Evolutionary conservation across 2,888 invertebrate species (phyloP), one percentile per base, ranked within the genome.

Genomic region (Eulithis testata): DNA sequence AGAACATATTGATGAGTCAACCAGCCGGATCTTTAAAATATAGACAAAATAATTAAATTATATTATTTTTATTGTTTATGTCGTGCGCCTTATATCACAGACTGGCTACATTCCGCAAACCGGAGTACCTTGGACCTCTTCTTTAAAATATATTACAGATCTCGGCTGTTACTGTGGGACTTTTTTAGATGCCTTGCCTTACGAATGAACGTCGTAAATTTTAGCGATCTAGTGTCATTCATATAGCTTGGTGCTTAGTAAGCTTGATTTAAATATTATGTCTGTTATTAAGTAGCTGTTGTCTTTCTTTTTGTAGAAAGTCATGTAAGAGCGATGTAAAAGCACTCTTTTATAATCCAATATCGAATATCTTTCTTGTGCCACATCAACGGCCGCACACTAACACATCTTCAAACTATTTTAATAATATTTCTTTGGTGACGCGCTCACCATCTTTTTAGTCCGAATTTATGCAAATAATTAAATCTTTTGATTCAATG

Each of bases 41-140:
- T 36, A 36, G 0, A 4, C 8, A 12, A 12, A 51, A 31, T 58
- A 43, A 27, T 51, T 43, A 44, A 31, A 61, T 12, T n/a, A 12
- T 27, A 50, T 9, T 11, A n/a, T n/a, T 44, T 49, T 49, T 49
- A 21, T 49, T 49, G 21, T 51, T 56, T 45, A 53, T 14, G 27
- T 54, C 21, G 7, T 43, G 57, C 61, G 49, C 14, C 59, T 71
- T 65, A 57, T 57, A 53, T 72, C 65, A 68, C 62, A 65, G 68
- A 71, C 69, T 65, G 69, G 71, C 76, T 72, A 75, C 79, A 82
- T 83, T 80, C 82, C 76, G 56, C 60, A 36, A 75, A 85, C 81
- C 70, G 59, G 86, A 78, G 73, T 61, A 66, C 86, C 86, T 86
- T 86, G 86, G 78, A 82, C 84, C 76, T 84, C 85, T 85, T 85